Evolutionary conservation across 2,113 vertebrate species (phyloP).

Genomic region (Sander vitreus): DNA sequence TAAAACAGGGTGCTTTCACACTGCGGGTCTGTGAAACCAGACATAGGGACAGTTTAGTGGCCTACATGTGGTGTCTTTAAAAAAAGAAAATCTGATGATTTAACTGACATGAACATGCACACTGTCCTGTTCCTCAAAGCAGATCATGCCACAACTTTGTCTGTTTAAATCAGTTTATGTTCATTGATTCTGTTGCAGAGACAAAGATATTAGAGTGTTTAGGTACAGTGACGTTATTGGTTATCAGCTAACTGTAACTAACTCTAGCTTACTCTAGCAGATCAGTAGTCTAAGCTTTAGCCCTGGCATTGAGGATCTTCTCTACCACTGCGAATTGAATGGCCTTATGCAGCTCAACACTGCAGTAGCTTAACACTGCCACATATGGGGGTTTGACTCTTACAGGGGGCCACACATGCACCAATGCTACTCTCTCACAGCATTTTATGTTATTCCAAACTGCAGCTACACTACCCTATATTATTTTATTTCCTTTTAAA

Average conservation of each 20-base stretch:
- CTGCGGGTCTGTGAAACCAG: constrained; percentile 52
- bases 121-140: constrained; percentile 12
- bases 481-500: neutral
- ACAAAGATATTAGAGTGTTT: neutral
- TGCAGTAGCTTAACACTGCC: constrained; percentile 34
- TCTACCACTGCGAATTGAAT: neutral
- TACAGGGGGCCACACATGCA: neutral
- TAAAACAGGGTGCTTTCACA: neutral
- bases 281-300: constrained; percentile 6
- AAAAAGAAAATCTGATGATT: neutral
- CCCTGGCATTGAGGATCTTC: neutral
- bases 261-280: neutral
- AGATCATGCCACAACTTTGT: neutral
- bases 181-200: constrained; percentile 2
- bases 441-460: neutral
- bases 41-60: constrained; percentile 29
- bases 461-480: neutral
- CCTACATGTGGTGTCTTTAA: neutral
- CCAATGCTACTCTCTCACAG: neutral
- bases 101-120: constrained; percentile 1
- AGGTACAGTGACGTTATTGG: neutral
- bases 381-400: neutral
- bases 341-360: constrained; percentile 31
- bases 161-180: neutral
- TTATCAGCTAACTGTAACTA: neutral